Conservation (phyloP, 1,140 invertebrate species). For the Habropoda laboriosa region DNA sequence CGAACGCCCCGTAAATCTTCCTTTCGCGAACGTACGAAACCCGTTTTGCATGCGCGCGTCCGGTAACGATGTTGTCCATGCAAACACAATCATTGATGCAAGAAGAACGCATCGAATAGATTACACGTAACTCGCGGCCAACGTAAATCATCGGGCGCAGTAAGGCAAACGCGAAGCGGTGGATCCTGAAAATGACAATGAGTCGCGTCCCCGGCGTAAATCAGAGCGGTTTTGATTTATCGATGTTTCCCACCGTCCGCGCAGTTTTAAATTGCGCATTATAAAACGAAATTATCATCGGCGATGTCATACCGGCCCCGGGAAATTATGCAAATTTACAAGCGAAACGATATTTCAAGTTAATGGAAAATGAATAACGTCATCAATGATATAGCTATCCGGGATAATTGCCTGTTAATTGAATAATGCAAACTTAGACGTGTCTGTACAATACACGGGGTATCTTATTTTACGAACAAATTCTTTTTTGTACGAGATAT, state of each 20-base stretch:
- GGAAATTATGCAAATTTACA: neutral
- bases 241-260: neutral
- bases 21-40: conserved; percentile 47
- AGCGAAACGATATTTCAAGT: neutral
- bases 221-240: conserved; percentile 26
- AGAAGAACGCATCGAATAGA: conserved; percentile 65
- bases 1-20: conserved; percentile 34
- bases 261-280: conserved; percentile 1
- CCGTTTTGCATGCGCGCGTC: conserved; percentile 46
- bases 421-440: neutral
- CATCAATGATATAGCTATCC: neutral
- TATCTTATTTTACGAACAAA: too few species aligned
- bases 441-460: too few species aligned
- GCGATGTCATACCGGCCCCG: neutral
- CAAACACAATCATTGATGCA: conserved; percentile 60
- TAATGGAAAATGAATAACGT: conserved; percentile 3
- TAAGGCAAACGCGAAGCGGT: conserved; percentile 15
- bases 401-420: neutral
- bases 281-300: conserved; percentile 19
- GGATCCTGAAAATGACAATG: conserved; percentile 56
- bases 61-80: conserved; percentile 59
- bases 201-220: conserved; percentile 41
- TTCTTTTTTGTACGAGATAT: too few species aligned
- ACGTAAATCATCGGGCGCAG: conserved; percentile 50
- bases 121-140: conserved; percentile 53